phyloP scores from a whole-genome alignment of 2,888 invertebrate species.

The Scaptomyza flava region DNA sequence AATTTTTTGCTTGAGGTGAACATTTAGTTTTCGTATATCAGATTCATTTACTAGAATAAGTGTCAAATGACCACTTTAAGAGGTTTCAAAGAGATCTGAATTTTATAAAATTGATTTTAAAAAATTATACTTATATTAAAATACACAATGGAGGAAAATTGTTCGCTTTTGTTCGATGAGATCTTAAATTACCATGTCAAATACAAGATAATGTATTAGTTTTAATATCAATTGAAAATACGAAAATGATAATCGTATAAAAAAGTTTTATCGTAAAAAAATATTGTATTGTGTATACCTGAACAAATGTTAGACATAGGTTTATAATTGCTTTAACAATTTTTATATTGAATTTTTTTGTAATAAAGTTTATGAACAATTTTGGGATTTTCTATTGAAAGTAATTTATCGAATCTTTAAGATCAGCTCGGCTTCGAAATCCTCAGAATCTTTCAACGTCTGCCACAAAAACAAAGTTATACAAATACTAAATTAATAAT shows the following conservation, averaged over 20 bases:
- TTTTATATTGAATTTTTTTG: constrained; percentile 29
- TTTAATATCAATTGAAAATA: constrained; percentile 10
- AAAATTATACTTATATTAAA: constrained; percentile 19
- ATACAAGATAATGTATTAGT: constrained; percentile 17
- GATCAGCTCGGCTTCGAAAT: not conserved
- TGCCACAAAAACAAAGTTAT: not conserved
- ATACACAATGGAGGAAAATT: constrained; percentile 18
- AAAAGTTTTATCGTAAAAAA: constrained; percentile 15
- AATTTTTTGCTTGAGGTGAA: constrained; percentile 39
- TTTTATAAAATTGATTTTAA: constrained; percentile 10
- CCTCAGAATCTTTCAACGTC: not conserved
- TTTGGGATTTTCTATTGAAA: not conserved
- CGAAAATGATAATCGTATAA: constrained; percentile 10
- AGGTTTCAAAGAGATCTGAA: constrained; percentile 41
- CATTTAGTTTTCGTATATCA: constrained; percentile 31
- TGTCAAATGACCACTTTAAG: constrained; percentile 29
- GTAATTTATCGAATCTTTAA: not conserved
- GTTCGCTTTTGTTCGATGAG: constrained; percentile 8
- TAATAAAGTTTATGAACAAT: constrained; percentile 30
- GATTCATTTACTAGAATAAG: constrained; percentile 34
- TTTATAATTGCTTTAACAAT: constrained; percentile 18
- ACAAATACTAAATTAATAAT: not conserved
- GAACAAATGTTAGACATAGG: constrained; percentile 33
- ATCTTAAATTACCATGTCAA: constrained; percentile 5
- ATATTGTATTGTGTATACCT: constrained; percentile 24